Base-by-base conservation (phyloP, 2,797 vertebrate genomes). In the Aulostomus chinensis region DNA sequence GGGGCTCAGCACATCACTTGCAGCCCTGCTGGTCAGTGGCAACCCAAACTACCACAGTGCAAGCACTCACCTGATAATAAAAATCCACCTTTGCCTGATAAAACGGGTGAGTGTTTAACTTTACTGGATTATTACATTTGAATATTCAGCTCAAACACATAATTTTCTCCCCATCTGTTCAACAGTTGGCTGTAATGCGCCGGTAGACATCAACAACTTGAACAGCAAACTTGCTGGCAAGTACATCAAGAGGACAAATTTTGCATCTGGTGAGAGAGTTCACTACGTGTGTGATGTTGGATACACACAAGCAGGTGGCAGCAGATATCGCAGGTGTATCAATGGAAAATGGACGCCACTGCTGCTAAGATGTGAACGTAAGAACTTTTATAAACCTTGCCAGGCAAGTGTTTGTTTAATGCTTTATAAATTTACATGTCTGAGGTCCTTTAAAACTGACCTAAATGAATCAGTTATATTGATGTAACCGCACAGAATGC, bases 311-410 rank as follows among this genome's bases (percentile, higher is more conserved):
- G 18, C 4, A 3, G 20, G 49, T 0, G 84, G 90, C 25, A 76
- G 20, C 16, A 60, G 17, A 17, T 31, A 9, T 13, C 74, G 84
- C 29, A 9, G 0, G 0, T 92, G 90, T 26, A n/a, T 0, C 0
- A 1, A 52, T 0, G 84, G 86, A 14, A 10, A 0, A 15, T 91
- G 90, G 90, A 76, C 86, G 0, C 15, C 15, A 0, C 46, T 80
- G 43, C 0, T 0, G 13, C 31, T 90, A 0, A 66, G 1, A 7
- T 92, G 89, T 65, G 52, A 77, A 81, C 57, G 89, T 92, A 73
- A 59, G 84, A 20, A 13, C 18, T 15, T 32, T 13, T 16, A 9
- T 3, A 9, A 15, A n/a, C 14, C 10, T 30, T 7, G 6, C 3
- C 20, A 21, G 20, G 3, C 20, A n/a, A n/a, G n/a, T n/a, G n/a